Evolutionary conservation across 2,888 invertebrate species (phyloP).

Genomic region (Caenorhabditis auriculariae): DNA sequence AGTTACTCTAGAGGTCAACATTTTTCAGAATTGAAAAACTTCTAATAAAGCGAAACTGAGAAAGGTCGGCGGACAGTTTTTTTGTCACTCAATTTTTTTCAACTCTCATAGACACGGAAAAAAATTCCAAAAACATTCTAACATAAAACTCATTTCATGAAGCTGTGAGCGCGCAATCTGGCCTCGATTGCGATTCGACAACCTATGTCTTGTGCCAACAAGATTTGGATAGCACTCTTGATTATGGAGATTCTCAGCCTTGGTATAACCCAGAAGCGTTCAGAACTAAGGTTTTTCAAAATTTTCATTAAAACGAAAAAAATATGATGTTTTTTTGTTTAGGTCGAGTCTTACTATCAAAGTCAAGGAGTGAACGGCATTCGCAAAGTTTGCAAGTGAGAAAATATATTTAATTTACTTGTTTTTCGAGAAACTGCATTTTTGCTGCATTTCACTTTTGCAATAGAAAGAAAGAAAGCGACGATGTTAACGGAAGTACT

Average conservation of each 20-base stretch:
- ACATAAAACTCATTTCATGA: neutral
- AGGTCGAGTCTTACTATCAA: slow-evolving; percentile 42
- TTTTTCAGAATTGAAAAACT: too few species aligned
- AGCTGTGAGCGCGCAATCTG: neutral
- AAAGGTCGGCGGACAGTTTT: too few species aligned
- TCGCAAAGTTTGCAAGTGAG: slow-evolving; percentile 40
- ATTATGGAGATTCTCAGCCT: slow-evolving; percentile 28
- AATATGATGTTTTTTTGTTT: neutral
- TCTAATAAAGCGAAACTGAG: too few species aligned
- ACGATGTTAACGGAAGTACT: too few species aligned
- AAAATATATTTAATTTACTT: neutral
- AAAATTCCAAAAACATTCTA: neutral
- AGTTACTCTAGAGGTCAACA: too few species aligned
- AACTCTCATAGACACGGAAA: too few species aligned
- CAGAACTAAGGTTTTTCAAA: slow-evolving; percentile 22
- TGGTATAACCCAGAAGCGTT: slow-evolving; percentile 32
- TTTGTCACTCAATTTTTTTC: too few species aligned
- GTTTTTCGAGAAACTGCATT: neutral
- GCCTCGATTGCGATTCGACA: slow-evolving; percentile 23
- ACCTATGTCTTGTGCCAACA: slow-evolving; percentile 23
- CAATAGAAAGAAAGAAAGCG: too few species aligned
- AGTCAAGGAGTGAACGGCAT: slow-evolving; percentile 31
- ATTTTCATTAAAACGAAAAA: slow-evolving; percentile 3
- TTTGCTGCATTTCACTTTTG: too few species aligned
- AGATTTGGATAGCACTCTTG: slow-evolving; percentile 18